These are phyloP conservation scores for Maccullochella peelii DNA, from an alignment of 2,113 vertebrate species.

Conservation along the genomic window DNA sequence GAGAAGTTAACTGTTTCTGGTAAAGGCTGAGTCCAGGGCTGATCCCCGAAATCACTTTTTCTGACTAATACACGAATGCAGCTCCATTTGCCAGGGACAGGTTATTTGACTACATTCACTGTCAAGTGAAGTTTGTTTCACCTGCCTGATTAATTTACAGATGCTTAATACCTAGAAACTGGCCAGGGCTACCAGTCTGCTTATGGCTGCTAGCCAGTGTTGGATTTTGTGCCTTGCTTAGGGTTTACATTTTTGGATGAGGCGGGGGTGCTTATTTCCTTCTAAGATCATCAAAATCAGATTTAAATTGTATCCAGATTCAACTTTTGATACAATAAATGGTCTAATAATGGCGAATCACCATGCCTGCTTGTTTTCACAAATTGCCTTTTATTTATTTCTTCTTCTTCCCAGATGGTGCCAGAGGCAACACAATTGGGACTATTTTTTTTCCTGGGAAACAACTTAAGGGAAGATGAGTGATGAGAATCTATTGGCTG, in stretches of 20 bases:
- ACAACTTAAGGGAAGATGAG: conserved; percentile 4
- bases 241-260: background rate
- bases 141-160: conserved; percentile 45
- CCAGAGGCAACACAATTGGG: conserved; percentile 9
- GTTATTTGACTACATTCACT: background rate
- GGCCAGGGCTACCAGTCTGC: conserved; percentile 1
- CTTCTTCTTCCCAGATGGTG: conserved; percentile 20
- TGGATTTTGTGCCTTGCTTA: conserved; percentile 7
- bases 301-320: conserved; percentile 16
- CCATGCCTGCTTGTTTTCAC: conserved; percentile 1
- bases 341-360: conserved; percentile 7
- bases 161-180: conserved; percentile 26
- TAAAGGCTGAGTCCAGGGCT: background rate
- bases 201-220: conserved; percentile 17
- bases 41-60: conserved; percentile 6
- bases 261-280: background rate
- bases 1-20: conserved; percentile 38
- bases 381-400: conserved; percentile 27
- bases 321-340: background rate
- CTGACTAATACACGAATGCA: background rate
- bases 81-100: background rate
- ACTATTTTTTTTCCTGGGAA: conserved; percentile 40
- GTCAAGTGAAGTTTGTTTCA: conserved; percentile 31
- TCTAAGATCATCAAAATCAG: conserved; percentile 2
- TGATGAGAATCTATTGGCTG: conserved; percentile 6